Conservation (phyloP, 1,140 invertebrate species). For the Melitaea cinxia region DNA sequence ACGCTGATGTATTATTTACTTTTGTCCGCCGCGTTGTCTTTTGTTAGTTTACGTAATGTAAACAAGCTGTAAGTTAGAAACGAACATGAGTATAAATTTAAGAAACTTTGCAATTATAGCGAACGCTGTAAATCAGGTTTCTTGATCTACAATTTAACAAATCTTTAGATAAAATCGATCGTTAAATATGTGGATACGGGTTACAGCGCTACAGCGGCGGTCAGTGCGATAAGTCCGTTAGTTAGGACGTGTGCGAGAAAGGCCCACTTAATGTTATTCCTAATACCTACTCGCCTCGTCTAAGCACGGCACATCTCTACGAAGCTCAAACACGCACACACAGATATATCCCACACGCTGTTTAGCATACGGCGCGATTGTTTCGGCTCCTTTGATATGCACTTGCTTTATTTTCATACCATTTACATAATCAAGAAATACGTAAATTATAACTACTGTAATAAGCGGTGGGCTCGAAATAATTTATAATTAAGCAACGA, state of each 20-base stretch:
- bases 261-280: constrained; percentile 18
- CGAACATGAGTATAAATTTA: neutral
- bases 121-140: neutral
- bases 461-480: neutral
- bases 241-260: constrained; percentile 2
- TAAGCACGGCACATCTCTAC: constrained; percentile 14
- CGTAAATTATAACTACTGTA: neutral
- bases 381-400: constrained; percentile 16
- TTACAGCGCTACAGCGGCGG: neutral
- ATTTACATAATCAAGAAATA: constrained; percentile 13
- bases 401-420: constrained; percentile 15
- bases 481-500: neutral
- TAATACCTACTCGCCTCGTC: constrained; percentile 10
- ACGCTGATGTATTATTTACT: neutral
- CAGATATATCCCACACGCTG: neutral
- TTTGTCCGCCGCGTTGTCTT: neutral
- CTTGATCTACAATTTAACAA: neutral
- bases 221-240: constrained; percentile 20
- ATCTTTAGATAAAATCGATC: neutral
- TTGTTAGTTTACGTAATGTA: neutral
- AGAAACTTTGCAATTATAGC: neutral
- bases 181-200: neutral
- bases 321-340: constrained; percentile 3
- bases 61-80: neutral
- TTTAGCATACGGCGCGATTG: constrained; percentile 12